Conservation (phyloP, 2,797 vertebrate species). For the Clarias pachynema region DNA sequence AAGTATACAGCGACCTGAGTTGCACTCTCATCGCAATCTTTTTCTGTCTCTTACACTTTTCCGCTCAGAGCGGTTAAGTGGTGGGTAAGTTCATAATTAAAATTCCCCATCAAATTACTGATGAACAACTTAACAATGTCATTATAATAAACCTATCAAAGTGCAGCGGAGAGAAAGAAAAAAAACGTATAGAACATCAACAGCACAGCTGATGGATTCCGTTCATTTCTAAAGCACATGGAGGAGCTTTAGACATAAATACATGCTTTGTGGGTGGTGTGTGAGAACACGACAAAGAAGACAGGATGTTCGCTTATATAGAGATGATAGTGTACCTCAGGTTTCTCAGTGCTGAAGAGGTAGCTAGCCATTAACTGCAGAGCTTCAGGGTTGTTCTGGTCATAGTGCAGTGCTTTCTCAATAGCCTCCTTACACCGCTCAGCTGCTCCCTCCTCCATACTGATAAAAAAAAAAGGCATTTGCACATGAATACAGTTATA, state of each 20-base stretch:
- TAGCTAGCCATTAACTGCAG: slow-evolving; percentile 87
- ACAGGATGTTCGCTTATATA: slow-evolving; percentile 10
- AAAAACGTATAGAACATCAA: background rate
- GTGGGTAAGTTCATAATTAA: slow-evolving; percentile 4
- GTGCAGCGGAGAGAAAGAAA: too few species aligned
- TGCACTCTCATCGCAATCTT: background rate
- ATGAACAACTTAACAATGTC: background rate
- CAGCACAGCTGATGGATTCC: background rate
- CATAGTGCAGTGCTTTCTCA: slow-evolving; percentile 76
- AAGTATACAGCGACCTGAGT: slow-evolving; percentile 2
- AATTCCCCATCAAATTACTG: background rate
- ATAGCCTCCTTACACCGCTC: slow-evolving; percentile 79
- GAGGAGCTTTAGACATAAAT: slow-evolving; percentile 55
- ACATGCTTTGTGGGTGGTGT: slow-evolving; percentile 61
- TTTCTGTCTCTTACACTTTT: too few species aligned
- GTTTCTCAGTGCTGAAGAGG: slow-evolving; percentile 81
- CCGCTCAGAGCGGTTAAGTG: background rate
- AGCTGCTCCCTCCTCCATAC: slow-evolving; percentile 80
- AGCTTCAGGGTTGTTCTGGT: slow-evolving; percentile 79
- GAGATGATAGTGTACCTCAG: slow-evolving; percentile 69
- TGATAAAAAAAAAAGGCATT: slow-evolving; percentile 43
- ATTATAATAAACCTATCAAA: slow-evolving; percentile 4
- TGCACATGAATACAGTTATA: slow-evolving; percentile 6
- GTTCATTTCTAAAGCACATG: background rate
- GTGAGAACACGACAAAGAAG: slow-evolving; percentile 39